Base-by-base conservation (phyloP, 2,888 invertebrate genomes). In the Sycophila texana region DNA sequence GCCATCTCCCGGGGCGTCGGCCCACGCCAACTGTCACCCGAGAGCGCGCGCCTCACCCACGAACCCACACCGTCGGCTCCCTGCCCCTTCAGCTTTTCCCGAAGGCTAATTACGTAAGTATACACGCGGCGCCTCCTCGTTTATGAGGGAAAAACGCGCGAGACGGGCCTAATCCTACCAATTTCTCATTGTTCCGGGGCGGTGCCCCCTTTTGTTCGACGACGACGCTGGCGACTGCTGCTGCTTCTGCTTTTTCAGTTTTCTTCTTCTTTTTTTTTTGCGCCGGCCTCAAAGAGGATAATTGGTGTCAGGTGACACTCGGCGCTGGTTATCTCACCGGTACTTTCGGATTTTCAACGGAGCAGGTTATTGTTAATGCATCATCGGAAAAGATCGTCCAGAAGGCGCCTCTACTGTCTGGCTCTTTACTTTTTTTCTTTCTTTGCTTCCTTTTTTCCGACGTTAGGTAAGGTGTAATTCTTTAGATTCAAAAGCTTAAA, bases 251-350 rank as follows among this genome's bases (percentile, higher is more conserved):
- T 39, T 39, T 39, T 39, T 39, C 39, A 39, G 5, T 26, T 26
- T 2, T 26, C 26, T 26, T 63, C 73, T 58, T 53, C 65, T 63
- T 7, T 20, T 63, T 74, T 74, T 74, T 63, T 55, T 49, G 30
- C 57, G 47, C 47, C 66, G 16, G 67, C 74, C 53, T 74, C 74
- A 74, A 73, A 65, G 51, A 68, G 58, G 77, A 81, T 81, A 81
- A 81, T 81, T 81, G 79, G 67, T 74, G 77, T 79, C 79, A 79
- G 79, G 77, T 79, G 77, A 81, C 79, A 67, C 71, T 76, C 71
- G 73, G 53, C 65, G 68, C 65, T 66, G 53, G 51, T 26, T 51
- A 10, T 1, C 7, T 39, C 47, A 80, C 77, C 26, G 77, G 60
- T 70, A 77, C 68, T 14, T 63, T 75, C 75, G 57, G 39, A 61